Percentiles rank a stretch among this genome's conserved stretches.
Evolutionary conservation across 2,113 vertebrate species (phyloP).

Genomic region (Bettongia penicillata): DNA sequence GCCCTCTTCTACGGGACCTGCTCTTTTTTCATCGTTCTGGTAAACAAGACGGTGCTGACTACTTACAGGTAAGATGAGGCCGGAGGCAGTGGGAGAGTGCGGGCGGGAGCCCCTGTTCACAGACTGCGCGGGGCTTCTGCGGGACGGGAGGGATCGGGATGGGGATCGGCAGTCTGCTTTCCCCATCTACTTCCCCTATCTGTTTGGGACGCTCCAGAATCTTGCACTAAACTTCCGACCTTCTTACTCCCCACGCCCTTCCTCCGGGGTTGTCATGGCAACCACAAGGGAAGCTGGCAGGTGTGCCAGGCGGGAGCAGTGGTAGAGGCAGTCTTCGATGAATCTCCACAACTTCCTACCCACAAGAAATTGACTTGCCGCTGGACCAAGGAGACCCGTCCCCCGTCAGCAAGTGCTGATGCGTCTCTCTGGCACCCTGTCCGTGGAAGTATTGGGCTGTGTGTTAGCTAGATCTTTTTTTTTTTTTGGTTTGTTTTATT

Average conservation of each 20-base stretch:
- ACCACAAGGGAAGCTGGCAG: neutral
- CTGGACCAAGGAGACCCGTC: neutral
- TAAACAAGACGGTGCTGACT: slow-evolving; percentile 93
- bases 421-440: neutral
- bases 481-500: neutral
- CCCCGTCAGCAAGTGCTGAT: too few relatives aligned
- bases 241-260: neutral
- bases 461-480: neutral
- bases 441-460: neutral
- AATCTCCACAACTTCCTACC: neutral
- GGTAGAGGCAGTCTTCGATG: neutral
- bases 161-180: neutral
- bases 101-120: neutral
- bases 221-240: neutral
- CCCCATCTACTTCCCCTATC: neutral
- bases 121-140: too few relatives aligned
- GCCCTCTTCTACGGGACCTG: slow-evolving; percentile 90
- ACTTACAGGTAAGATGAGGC: slow-evolving; percentile 87
- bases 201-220: neutral
- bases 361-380: neutral
- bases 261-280: neutral
- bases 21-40: slow-evolving; percentile 91
- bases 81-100: neutral
- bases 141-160: neutral
- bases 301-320: neutral